Percentiles rank a stretch among this genome's conserved stretches.
Evolutionary conservation across 2,888 invertebrate genomes (phyloP).

Genomic region (Drosophila falleni): DNA sequence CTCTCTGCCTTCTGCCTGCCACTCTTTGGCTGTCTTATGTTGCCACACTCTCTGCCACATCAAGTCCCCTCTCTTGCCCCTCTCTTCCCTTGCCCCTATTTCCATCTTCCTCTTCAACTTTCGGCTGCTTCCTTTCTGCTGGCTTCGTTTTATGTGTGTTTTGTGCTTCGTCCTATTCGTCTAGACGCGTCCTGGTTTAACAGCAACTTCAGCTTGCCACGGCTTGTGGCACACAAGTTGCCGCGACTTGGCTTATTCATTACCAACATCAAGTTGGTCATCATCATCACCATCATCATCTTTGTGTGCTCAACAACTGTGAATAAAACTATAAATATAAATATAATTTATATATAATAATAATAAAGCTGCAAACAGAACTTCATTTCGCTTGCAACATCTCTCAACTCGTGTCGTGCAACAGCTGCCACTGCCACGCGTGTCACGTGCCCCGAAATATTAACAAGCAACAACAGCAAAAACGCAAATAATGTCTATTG

Average conservation of each 20-base stretch:
- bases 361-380: constrained; percentile 28
- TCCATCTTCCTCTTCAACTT: background rate
- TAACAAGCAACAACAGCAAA: constrained; percentile 25
- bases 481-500: constrained; percentile 20
- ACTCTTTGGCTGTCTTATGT: constrained; percentile 30
- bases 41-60: constrained; percentile 25
- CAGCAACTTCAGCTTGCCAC: constrained; percentile 13
- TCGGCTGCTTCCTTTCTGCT: constrained; percentile 16
- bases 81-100: background rate
- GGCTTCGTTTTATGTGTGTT: constrained; percentile 66
- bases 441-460: constrained; percentile 47
- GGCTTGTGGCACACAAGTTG: constrained; percentile 27
- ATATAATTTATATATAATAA: constrained; percentile 56
- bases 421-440: constrained; percentile 51
- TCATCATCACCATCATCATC: constrained; percentile 11
- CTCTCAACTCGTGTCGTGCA: constrained; percentile 15
- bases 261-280: constrained; percentile 49
- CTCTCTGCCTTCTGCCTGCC: background rate
- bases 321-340: constrained; percentile 71
- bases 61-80: background rate
- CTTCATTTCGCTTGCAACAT: constrained; percentile 43
- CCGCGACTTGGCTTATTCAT: constrained; percentile 66
- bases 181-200: constrained; percentile 37
- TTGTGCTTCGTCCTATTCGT: constrained; percentile 51
- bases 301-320: constrained; percentile 31